Percentiles rank a stretch among this genome's conserved stretches.
These are phyloP conservation scores for Abscondita cerata DNA, from an alignment of 2,888 invertebrate species.

Conservation along the genomic window DNA sequence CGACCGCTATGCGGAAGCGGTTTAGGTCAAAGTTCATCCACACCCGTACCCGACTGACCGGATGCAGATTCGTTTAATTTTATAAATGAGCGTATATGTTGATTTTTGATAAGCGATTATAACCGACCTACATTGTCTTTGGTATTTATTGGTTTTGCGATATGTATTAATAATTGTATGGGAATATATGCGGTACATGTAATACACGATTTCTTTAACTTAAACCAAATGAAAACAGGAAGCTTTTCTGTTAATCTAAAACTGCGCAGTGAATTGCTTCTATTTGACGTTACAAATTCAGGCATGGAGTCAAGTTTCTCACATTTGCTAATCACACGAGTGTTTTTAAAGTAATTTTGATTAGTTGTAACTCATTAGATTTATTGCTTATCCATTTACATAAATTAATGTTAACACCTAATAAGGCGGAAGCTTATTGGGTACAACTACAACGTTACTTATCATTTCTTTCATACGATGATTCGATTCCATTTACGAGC, in stretches of 20 bases:
- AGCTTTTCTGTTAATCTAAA: neutral
- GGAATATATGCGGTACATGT: slow-evolving; percentile 16
- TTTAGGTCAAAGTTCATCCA: slow-evolving; percentile 53
- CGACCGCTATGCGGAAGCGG: slow-evolving; percentile 54
- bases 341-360: too few species aligned
- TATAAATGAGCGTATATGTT: too few species aligned
- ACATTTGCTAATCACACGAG: too few species aligned
- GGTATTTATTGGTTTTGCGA: slow-evolving; percentile 9
- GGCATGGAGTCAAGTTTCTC: too few species aligned
- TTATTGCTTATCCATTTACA: too few species aligned
- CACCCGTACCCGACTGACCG: slow-evolving; percentile 54
- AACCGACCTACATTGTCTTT: slow-evolving; percentile 22
- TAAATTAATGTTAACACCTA: too few species aligned
- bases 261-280: too few species aligned
- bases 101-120: slow-evolving; percentile 24
- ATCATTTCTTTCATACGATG: neutral
- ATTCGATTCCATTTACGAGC: slow-evolving; percentile 1
- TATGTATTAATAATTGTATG: slow-evolving; percentile 19
- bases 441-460: too few species aligned
- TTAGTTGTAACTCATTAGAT: too few species aligned
- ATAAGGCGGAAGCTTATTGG: too few species aligned
- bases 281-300: too few species aligned
- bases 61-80: slow-evolving; percentile 47
- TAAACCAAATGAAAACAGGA: slow-evolving; percentile 9
- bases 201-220: slow-evolving; percentile 19